A percentile compares a stretch with the other conserved stretches of the same genome.
Conservation (phyloP, 1,140 invertebrate species). For the Conus ventricosus region DNA sequence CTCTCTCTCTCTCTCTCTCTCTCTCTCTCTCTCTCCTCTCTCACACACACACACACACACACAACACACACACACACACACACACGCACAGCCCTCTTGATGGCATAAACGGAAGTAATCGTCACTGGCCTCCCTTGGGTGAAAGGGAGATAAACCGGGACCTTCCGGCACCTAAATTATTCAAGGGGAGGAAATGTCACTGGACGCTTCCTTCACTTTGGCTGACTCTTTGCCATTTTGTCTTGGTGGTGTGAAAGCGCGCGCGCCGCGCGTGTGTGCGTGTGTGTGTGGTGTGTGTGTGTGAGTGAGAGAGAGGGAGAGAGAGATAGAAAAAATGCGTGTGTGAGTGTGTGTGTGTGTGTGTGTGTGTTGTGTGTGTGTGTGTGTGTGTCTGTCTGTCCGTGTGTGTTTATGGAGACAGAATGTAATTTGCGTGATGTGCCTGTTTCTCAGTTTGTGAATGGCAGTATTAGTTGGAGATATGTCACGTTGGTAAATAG, state of each 20-base stretch:
- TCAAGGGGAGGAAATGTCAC: neutral
- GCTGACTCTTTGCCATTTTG: neutral
- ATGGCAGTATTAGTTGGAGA: no score
- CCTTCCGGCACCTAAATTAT: neutral
- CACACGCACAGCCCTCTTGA: neutral
- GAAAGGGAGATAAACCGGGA: neutral
- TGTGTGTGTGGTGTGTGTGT: neutral
- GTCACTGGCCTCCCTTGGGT: neutral
- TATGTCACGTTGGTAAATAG: no score
- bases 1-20: slow-evolving; percentile 3
- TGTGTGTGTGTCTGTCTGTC: no score
- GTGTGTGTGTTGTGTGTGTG: neutral
- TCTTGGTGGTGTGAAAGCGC: neutral
- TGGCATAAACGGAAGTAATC: neutral
- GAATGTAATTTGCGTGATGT: no score
- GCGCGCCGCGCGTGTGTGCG: no score
- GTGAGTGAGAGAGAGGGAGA: no score
- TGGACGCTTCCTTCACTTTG: neutral
- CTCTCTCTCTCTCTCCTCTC: neutral
- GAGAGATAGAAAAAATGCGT: no score
- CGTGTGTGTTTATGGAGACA: no score
- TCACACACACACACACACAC: no score
- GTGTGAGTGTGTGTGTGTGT: no score
- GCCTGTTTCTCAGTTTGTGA: no score
- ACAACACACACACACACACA: no score